phyloP scores from a whole-genome alignment of 2,113 vertebrate species.

The Philantomba maxwellii region DNA sequence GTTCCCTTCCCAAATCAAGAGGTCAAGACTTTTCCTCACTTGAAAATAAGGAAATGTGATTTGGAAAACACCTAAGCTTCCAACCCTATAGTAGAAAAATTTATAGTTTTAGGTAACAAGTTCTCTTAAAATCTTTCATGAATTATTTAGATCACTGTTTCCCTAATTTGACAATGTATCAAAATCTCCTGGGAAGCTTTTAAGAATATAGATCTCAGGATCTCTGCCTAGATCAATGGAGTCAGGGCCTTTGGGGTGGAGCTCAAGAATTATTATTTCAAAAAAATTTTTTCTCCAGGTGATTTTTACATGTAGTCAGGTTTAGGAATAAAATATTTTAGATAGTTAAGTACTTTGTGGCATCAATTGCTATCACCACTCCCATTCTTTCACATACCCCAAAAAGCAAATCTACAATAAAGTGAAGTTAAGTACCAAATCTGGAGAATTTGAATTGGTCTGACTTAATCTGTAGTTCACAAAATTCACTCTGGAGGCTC shows the following conservation, averaged over 20 bases:
- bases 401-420: background rate
- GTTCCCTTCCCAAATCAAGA: background rate
- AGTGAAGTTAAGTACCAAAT: background rate
- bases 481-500: background rate
- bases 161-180: background rate
- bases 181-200: background rate
- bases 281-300: background rate
- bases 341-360: background rate
- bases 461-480: background rate
- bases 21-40: background rate
- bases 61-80: background rate
- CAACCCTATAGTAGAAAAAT: background rate
- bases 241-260: background rate
- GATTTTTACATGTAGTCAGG: background rate
- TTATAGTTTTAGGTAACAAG: background rate
- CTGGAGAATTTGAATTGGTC: background rate
- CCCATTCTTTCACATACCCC: background rate
- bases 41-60: slow-evolving; percentile 3
- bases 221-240: background rate
- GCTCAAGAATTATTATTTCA: background rate
- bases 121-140: background rate
- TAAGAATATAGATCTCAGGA: background rate
- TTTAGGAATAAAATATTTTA: background rate
- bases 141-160: background rate
- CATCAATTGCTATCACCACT: background rate